Conservation (phyloP, 2,113 vertebrate species). For the Catharus fuscescens region DNA sequence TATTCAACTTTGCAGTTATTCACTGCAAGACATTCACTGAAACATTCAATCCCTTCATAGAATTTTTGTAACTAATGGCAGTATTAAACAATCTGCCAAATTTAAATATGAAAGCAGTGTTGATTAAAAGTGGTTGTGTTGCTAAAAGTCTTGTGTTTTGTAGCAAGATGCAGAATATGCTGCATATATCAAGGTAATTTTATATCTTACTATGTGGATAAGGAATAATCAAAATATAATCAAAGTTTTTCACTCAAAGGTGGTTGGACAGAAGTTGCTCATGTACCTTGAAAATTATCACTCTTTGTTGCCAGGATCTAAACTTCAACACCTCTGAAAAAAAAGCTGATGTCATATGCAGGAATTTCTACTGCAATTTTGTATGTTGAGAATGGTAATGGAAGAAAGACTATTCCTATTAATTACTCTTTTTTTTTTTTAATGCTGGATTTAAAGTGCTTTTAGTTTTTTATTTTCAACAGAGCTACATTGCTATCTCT, state of each 20-base stretch:
- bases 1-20: not conserved
- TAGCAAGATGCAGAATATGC: not conserved
- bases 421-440: not conserved
- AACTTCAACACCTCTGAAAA: not conserved
- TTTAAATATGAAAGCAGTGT: not conserved
- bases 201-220: not conserved
- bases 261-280: not conserved
- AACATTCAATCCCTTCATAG: not conserved
- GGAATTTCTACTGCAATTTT: not conserved
- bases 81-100: not conserved
- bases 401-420: not conserved
- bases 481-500: not conserved
- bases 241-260: not conserved
- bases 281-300: not conserved
- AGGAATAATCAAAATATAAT: not conserved
- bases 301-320: not conserved
- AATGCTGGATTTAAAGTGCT: not conserved
- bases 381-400: not conserved
- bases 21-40: not conserved
- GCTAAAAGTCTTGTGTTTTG: not conserved
- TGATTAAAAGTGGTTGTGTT: not conserved
- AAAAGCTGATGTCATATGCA: not conserved
- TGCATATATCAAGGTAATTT: not conserved
- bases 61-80: not conserved
- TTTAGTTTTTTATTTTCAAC: not conserved